Conservation (phyloP, 1,140 invertebrate species). For the Cecropterus lyciades region DNA sequence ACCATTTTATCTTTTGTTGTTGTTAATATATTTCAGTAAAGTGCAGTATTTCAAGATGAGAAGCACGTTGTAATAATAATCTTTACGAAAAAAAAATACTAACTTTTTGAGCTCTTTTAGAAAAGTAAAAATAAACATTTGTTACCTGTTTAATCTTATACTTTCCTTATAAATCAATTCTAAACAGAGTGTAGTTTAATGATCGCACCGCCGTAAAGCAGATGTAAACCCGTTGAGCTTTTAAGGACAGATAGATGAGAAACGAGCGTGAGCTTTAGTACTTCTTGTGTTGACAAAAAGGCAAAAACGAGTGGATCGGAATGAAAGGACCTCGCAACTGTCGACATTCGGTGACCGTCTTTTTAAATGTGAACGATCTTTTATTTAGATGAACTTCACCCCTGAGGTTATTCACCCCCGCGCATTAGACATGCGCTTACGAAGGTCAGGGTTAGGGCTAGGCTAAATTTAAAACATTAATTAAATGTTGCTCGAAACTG, state of each 20-base stretch:
- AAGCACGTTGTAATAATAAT: no score
- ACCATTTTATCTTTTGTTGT: conserved; percentile 5
- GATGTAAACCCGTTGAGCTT: conserved; percentile 3
- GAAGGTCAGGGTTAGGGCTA: conserved; percentile 73
- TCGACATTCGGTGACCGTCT: conserved; percentile 53
- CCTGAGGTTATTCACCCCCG: conserved; percentile 74
- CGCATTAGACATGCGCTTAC: conserved; percentile 52
- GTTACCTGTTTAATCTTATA: conserved; percentile 17
- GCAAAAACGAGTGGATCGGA: conserved; percentile 47
- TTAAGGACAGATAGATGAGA: conserved; percentile 15
- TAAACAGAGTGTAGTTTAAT: conserved; percentile 7
- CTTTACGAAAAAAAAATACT: not conserved
- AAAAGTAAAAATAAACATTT: conserved; percentile 13
- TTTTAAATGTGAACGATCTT: conserved; percentile 65
- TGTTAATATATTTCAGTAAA: conserved; percentile 4
- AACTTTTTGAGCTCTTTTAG: not conserved
- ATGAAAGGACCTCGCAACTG: conserved; percentile 51
- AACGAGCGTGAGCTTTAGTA: conserved; percentile 30
- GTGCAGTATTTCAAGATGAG: no score
- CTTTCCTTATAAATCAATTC: conserved; percentile 2
- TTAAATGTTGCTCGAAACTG: no score
- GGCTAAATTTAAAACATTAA: conserved; percentile 34
- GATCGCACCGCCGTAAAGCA: conserved; percentile 11
- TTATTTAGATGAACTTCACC: conserved; percentile 76
- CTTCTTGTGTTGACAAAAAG: conserved; percentile 34